Conservation (phyloP, 2,113 vertebrate species). For the Suncus etruscus region DNA sequence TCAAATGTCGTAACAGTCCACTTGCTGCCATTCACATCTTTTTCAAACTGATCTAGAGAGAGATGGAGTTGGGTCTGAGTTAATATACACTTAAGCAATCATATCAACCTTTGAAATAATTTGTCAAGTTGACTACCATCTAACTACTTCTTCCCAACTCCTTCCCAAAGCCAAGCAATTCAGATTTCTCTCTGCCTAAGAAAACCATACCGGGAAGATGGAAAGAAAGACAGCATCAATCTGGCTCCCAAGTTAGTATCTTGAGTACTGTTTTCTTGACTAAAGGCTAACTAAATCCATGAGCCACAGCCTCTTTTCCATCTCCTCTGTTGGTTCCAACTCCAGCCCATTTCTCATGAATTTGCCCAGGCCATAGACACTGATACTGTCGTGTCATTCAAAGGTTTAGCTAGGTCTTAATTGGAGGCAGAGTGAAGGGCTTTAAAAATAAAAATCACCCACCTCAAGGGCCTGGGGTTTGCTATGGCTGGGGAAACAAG, state of each 20-base stretch:
- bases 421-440: not conserved
- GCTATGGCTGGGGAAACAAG: not conserved
- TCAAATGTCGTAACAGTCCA: conserved; percentile 88
- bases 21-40: conserved; percentile 84
- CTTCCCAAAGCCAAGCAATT: not conserved
- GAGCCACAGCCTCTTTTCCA: not conserved
- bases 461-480: not conserved
- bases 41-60: conserved; percentile 84
- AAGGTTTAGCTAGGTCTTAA: not conserved
- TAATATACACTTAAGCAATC: conserved; percentile 32
- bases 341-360: not conserved
- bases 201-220: not conserved
- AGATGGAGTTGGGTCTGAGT: conserved; percentile 71
- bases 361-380: not conserved
- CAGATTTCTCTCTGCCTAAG: not conserved
- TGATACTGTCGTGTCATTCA: not conserved
- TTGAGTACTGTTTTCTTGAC: not conserved
- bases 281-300: not conserved
- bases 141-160: not conserved
- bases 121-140: not conserved
- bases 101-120: conserved; percentile 17
- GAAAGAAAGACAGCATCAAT: not conserved
- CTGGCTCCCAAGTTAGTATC: not conserved
- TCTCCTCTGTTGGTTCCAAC: not conserved
- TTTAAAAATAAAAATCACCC: not conserved